phyloP scores from a whole-genome alignment of 2,888 invertebrate species.

The Andricus curvator region DNA sequence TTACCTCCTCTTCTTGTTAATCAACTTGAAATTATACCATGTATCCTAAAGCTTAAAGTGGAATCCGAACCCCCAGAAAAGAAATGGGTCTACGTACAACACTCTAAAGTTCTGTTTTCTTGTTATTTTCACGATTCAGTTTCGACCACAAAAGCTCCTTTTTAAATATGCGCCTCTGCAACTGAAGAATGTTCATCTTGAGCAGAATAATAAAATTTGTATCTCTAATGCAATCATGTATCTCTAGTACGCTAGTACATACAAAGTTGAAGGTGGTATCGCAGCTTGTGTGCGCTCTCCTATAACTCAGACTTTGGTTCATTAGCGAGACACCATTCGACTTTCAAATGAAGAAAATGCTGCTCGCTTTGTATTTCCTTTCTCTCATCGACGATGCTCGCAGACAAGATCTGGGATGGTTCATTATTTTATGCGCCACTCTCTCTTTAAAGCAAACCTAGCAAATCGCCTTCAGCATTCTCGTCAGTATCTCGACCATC shows the following conservation, averaged over 20 bases:
- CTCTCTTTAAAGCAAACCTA: slow-evolving; percentile 25
- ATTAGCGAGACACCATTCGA: slow-evolving; percentile 38
- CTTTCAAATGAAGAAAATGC: slow-evolving; percentile 41
- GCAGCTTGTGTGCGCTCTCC: slow-evolving; percentile 1
- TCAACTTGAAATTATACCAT: too few species aligned
- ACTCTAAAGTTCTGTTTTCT: too few species aligned
- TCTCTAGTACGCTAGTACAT: neutral
- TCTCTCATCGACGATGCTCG: slow-evolving; percentile 17
- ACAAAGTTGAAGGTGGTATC: neutral
- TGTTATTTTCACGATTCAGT: neutral
- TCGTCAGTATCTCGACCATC: neutral
- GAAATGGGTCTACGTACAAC: too few species aligned
- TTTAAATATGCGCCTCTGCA: neutral
- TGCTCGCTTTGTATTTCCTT: slow-evolving; percentile 35
- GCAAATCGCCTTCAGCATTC: slow-evolving; percentile 10
- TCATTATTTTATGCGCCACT: slow-evolving; percentile 27
- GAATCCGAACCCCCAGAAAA: too few species aligned
- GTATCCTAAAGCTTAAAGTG: too few species aligned
- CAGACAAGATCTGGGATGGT: slow-evolving; percentile 22
- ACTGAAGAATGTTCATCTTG: neutral
- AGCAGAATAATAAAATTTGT: slow-evolving; percentile 19
- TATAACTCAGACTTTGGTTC: slow-evolving; percentile 38
- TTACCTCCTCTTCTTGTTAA: neutral
- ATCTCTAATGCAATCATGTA: slow-evolving; percentile 1
- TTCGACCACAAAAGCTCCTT: neutral